phyloP scores from a whole-genome alignment of 2,888 invertebrate genomes.

The Acleris laterana region DNA sequence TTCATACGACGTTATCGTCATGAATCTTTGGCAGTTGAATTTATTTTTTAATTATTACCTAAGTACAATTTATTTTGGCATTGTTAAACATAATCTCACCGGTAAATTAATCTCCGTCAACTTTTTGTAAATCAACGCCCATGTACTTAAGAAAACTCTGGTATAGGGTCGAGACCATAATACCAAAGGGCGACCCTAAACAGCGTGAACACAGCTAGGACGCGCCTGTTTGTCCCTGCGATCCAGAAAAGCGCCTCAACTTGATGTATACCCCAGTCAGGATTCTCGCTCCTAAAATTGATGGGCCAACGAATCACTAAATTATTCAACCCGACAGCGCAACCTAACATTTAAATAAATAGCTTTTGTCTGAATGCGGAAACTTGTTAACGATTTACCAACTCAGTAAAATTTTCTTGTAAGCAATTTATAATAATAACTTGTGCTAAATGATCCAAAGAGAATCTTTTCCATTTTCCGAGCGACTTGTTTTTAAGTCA shows the following conservation, averaged over 20 bases:
- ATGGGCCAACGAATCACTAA: slow-evolving; percentile 26
- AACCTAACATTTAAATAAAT: slow-evolving; percentile 21
- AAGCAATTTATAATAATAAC: slow-evolving; percentile 22
- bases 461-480: slow-evolving; percentile 31
- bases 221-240: slow-evolving; percentile 86
- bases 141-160: slow-evolving; percentile 87
- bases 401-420: slow-evolving; percentile 13
- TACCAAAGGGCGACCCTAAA: slow-evolving; percentile 92
- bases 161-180: slow-evolving; percentile 90
- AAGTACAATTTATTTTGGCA: too few species aligned
- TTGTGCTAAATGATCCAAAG: slow-evolving; percentile 19
- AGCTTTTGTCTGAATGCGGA: slow-evolving; percentile 14
- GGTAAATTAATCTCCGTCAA: too few species aligned
- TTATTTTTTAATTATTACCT: too few species aligned
- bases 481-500: slow-evolving; percentile 27
- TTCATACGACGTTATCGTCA: too few species aligned
- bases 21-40: too few species aligned
- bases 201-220: slow-evolving; percentile 86
- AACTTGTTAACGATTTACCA: slow-evolving; percentile 21
- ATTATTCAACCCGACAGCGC: slow-evolving; percentile 25
- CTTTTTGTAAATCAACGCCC: too few species aligned
- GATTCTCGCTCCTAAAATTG: slow-evolving; percentile 54
- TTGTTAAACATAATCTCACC: too few species aligned
- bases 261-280: slow-evolving; percentile 91
- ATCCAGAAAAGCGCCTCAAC: slow-evolving; percentile 89